These are phyloP conservation scores for Acheta domesticus DNA, from an alignment of 2,888 invertebrate species.

Conservation along the genomic window DNA sequence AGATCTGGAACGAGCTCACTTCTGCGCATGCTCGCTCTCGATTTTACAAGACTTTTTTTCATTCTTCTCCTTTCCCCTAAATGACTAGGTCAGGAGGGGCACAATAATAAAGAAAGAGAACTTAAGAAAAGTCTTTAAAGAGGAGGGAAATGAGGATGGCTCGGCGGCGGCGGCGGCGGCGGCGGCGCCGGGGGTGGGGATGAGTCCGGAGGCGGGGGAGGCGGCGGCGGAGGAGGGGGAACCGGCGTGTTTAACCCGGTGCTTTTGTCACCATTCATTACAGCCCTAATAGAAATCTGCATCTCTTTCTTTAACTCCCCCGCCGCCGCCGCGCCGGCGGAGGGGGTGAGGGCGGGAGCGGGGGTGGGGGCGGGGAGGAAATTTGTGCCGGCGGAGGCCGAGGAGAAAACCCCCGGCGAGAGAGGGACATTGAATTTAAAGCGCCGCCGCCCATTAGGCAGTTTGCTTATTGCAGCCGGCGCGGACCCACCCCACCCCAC, in stretches of 20 bases:
- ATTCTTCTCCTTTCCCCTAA: constrained; percentile 22
- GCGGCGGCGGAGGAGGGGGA: constrained; percentile 22
- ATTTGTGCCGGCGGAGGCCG: constrained; percentile 23
- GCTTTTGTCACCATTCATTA: constrained; percentile 38
- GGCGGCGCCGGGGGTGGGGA: constrained; percentile 18
- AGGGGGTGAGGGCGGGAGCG: not conserved
- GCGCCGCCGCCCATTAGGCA: constrained; percentile 18
- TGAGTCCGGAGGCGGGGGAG: constrained; percentile 24
- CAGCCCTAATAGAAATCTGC: constrained; percentile 33
- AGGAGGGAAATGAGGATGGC: constrained; percentile 29
- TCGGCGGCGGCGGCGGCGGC: constrained; percentile 11
- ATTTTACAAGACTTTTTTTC: constrained; percentile 27
- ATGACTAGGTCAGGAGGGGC: constrained; percentile 38
- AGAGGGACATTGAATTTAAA: constrained; percentile 27
- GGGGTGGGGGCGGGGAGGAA: constrained; percentile 19
- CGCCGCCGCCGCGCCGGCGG: not conserved
- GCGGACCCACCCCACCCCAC: not conserved
- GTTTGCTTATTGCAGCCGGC: constrained; percentile 6
- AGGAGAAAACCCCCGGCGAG: not conserved
- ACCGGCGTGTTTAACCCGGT: constrained; percentile 33
- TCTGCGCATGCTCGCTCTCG: constrained; percentile 22
- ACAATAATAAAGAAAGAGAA: constrained; percentile 35
- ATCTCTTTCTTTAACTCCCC: constrained; percentile 25
- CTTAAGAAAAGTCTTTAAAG: constrained; percentile 35
- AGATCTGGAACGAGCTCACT: constrained; percentile 27